phyloP scores from a whole-genome alignment of 2,113 vertebrate genomes.

The Butastur rufipennis region DNA sequence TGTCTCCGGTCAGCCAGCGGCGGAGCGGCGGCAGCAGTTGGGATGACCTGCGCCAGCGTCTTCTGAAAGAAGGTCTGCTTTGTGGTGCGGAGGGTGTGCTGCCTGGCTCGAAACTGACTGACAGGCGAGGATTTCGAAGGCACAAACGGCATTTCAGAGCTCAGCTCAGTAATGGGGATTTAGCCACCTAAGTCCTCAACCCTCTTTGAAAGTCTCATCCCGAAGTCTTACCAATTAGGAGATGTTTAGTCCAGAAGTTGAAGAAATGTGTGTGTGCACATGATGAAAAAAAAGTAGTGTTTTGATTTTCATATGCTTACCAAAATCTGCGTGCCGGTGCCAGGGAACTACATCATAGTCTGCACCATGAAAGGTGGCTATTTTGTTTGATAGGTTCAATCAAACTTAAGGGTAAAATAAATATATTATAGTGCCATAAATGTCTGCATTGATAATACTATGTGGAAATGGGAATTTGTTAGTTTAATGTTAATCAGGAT shows the following conservation, averaged over 20 bases:
- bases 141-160: neutral
- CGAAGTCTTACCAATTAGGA: neutral
- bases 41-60: neutral
- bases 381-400: constrained; percentile 20
- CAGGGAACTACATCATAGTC: constrained; percentile 23
- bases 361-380: constrained; percentile 4
- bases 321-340: neutral
- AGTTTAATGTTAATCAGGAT: constrained; percentile 12
- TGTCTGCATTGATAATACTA: neutral
- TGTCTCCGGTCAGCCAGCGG: neutral
- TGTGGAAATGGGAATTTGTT: neutral
- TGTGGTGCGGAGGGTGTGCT: neutral
- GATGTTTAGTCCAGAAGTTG: neutral
- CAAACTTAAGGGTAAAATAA: constrained; percentile 1
- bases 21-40: neutral
- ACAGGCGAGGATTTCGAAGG: neutral
- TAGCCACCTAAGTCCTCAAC: neutral
- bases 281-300: neutral
- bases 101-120: neutral
- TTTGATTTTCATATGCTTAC: constrained; percentile 3
- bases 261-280: neutral
- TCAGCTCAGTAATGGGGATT: neutral
- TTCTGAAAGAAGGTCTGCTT: neutral
- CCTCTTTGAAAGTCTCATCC: neutral
- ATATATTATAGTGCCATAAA: constrained; percentile 10